phyloP scores from a whole-genome alignment of 2,113 vertebrate genomes.

The Alligator sinensis region DNA sequence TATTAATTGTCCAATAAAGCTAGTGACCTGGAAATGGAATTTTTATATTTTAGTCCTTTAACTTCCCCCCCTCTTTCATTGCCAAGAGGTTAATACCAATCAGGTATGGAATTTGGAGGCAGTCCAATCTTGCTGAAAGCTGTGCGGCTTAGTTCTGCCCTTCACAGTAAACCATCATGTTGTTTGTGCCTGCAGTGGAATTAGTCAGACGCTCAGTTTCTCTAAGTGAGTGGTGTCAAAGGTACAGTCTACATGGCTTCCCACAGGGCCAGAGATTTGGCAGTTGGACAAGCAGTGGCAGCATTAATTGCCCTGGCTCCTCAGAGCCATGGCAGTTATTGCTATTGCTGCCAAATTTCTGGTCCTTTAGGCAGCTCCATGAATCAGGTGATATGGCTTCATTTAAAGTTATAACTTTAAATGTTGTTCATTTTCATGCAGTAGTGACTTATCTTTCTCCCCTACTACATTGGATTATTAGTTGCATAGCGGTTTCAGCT shows the following conservation, averaged over 20 bases:
- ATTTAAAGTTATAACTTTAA: neutral
- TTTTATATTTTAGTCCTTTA: neutral
- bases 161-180: neutral
- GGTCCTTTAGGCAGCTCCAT: too few relatives aligned
- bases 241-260: too few relatives aligned
- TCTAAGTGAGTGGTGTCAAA: neutral
- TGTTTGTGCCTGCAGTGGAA: neutral
- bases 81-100: neutral
- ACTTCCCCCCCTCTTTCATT: neutral
- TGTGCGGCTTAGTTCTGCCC: too few relatives aligned
- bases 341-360: too few relatives aligned
- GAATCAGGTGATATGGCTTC: too few relatives aligned
- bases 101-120: neutral
- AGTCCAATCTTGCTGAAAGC: neutral
- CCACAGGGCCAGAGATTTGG: too few relatives aligned
- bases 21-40: neutral
- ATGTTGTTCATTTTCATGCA: neutral
- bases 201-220: neutral
- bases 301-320: too few relatives aligned
- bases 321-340: too few relatives aligned
- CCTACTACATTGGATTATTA: neutral
- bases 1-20: neutral
- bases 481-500: neutral
- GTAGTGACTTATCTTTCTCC: neutral
- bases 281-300: too few relatives aligned